Conservation (phyloP, 2,797 vertebrate species). For the Neostethus bicornis region DNA sequence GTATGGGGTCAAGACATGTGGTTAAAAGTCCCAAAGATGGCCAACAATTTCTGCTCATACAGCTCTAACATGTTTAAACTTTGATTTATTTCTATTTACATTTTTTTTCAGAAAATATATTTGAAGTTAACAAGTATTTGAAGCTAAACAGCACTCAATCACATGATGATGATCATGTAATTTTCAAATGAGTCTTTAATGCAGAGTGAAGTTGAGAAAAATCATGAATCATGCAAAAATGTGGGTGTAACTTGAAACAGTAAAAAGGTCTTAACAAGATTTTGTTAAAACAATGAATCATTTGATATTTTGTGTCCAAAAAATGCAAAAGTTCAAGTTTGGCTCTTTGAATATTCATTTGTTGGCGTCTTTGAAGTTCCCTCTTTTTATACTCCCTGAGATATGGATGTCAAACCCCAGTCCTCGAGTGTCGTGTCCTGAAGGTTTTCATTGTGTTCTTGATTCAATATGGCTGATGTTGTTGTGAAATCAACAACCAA, state of each 20-base stretch:
- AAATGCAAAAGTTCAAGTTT: constrained; percentile 35
- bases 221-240: constrained; percentile 54
- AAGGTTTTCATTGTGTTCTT: too few relatives aligned
- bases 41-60: not conserved
- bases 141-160: not conserved
- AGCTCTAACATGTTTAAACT: not conserved
- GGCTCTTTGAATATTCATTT: constrained; percentile 6
- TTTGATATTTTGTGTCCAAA: constrained; percentile 51
- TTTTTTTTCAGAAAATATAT: not conserved
- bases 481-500: too few relatives aligned
- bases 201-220: constrained; percentile 9
- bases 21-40: constrained; percentile 13
- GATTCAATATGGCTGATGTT: too few relatives aligned
- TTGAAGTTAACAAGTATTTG: not conserved
- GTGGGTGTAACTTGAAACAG: constrained; percentile 49
- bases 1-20: constrained; percentile 4
- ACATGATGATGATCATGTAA: not conserved
- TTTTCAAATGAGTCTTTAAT: constrained; percentile 12
- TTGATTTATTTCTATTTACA: not conserved
- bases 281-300: constrained; percentile 61
- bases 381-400: too few relatives aligned
- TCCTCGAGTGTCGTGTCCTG: too few relatives aligned
- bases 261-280: constrained; percentile 50
- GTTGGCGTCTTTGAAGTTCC: not conserved
- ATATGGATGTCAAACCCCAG: too few relatives aligned